Evolutionary conservation across 2,113 vertebrate species (phyloP).

Genomic region (Ciconia stormi): DNA sequence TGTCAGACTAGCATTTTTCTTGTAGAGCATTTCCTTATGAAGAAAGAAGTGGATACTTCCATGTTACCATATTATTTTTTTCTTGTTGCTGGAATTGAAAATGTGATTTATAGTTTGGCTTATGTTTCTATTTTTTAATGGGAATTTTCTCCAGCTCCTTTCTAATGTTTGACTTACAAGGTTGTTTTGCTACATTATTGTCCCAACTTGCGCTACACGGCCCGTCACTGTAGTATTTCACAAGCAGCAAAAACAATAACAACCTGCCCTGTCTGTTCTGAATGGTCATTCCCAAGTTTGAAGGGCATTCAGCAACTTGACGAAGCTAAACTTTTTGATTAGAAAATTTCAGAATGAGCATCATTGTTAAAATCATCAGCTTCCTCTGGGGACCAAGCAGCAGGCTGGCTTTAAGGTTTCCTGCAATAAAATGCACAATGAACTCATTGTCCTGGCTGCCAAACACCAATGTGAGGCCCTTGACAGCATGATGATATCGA

Average conservation of each 20-base stretch:
- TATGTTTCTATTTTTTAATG: background rate
- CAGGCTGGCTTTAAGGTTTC: conserved; percentile 11
- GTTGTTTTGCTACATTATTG: background rate
- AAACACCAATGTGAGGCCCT: conserved; percentile 19
- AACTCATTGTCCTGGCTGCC: conserved; percentile 48
- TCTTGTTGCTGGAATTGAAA: background rate
- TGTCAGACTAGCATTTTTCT: background rate
- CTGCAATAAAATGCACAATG: conserved; percentile 20
- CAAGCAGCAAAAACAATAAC: background rate
- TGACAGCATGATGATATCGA: conserved; percentile 57
- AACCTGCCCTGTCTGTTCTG: background rate
- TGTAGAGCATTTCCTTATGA: background rate
- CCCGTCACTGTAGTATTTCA: background rate
- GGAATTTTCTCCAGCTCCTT: background rate
- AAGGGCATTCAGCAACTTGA: conserved; percentile 26
- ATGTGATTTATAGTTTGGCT: background rate
- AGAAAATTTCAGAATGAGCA: conserved; percentile 24
- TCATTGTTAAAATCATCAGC: conserved; percentile 38
- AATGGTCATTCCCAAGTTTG: background rate
- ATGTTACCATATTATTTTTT: background rate
- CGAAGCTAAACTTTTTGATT: conserved; percentile 26
- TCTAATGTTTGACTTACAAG: background rate
- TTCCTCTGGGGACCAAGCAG: background rate
- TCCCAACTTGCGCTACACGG: background rate
- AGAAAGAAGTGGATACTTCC: background rate